phyloP scores from a whole-genome alignment of 2,113 vertebrate genomes.

The Lophura nycthemera region DNA sequence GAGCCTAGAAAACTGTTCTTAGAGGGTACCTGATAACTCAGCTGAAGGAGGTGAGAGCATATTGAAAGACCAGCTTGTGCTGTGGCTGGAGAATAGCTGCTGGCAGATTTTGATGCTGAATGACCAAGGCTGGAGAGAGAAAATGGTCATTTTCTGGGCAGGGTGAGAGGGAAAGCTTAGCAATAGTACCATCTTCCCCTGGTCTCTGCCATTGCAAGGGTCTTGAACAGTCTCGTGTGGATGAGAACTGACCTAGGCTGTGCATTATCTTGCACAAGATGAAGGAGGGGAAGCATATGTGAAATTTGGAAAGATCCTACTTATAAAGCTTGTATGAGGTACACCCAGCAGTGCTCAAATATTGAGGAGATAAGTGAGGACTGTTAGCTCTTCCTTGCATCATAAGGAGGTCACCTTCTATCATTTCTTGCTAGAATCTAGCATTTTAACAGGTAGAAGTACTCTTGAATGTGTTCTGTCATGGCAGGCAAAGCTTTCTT shows the following conservation, averaged over 20 bases:
- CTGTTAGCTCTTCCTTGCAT: not conserved
- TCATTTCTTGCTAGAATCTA: not conserved
- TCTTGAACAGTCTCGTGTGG: not conserved
- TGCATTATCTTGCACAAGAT: not conserved
- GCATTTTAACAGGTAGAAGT: not conserved
- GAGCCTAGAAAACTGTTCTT: not conserved
- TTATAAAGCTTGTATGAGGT: not conserved
- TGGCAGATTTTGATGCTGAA: not conserved
- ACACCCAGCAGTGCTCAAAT: no score
- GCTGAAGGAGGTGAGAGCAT: not conserved
- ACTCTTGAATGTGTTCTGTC: not conserved
- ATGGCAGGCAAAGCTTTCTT: not conserved
- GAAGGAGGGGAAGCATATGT: not conserved
- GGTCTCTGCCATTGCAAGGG: rapidly evolving
- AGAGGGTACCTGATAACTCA: not conserved
- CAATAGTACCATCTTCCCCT: not conserved
- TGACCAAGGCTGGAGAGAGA: not conserved
- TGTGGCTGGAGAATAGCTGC: not conserved
- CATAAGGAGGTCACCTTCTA: no score
- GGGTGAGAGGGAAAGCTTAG: not conserved
- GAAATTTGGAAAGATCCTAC: not conserved
- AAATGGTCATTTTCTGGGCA: not conserved
- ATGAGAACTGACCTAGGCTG: not conserved
- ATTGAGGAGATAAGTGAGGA: no score
- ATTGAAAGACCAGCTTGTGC: not conserved